phyloP scores from a whole-genome alignment of 2,888 invertebrate species.

The Kuschelorhynchus macadamiae region DNA sequence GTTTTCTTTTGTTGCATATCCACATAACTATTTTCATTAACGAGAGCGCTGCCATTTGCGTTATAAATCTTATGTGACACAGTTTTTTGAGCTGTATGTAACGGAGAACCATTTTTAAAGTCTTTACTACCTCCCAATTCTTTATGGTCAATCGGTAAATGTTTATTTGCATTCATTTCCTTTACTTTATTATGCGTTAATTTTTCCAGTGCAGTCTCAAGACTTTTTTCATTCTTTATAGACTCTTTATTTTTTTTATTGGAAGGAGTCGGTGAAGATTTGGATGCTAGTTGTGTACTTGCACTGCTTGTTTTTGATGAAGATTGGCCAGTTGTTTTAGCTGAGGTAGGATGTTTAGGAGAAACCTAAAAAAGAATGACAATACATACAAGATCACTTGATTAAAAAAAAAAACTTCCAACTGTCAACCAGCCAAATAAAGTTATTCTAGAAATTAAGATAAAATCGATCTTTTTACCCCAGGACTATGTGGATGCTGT shows the following conservation, averaged over 20 bases:
- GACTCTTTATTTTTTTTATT: slow-evolving; percentile 47
- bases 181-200: slow-evolving; percentile 64
- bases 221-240: slow-evolving; percentile 63
- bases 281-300: slow-evolving; percentile 31
- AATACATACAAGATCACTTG: not conserved
- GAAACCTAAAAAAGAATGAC: slow-evolving; percentile 25
- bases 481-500: slow-evolving; percentile 34
- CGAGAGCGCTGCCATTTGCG: not conserved
- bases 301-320: slow-evolving; percentile 10
- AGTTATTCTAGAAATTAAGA: too few species aligned
- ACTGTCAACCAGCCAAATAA: too few species aligned
- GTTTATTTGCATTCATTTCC: slow-evolving; percentile 53
- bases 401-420: too few species aligned
- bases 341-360: slow-evolving; percentile 31
- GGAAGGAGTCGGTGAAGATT: slow-evolving; percentile 37
- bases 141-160: not conserved
- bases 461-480: too few species aligned
- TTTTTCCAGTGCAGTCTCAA: slow-evolving; percentile 65
- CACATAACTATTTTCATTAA: not conserved
- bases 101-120: slow-evolving; percentile 1
- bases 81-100: not conserved
- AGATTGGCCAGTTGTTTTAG: slow-evolving; percentile 25
- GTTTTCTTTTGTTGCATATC: too few species aligned
- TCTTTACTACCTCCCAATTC: not conserved
- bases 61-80: not conserved